Percentiles rank a stretch among this genome's conserved stretches.
Evolutionary conservation across 2,888 invertebrate species (phyloP).

Genomic region (Diarsia rubi): DNA sequence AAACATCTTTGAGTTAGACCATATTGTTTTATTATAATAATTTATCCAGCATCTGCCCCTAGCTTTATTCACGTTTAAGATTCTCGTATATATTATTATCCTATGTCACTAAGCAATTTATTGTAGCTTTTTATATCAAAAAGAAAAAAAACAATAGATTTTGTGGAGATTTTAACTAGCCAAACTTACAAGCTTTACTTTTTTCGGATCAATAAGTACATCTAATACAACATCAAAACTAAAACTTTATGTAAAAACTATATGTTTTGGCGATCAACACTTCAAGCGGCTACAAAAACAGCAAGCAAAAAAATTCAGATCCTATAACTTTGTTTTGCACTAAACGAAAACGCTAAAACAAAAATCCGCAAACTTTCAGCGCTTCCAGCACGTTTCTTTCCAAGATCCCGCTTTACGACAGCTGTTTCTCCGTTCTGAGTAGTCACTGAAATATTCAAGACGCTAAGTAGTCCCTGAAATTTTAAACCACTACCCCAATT

Average conservation of each 20-base stretch:
- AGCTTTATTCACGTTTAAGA: background rate
- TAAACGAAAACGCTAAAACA: background rate
- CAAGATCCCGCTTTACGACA: conserved; percentile 73
- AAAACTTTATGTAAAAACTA: background rate
- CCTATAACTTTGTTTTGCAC: background rate
- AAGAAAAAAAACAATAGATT: background rate
- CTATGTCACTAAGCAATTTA: background rate
- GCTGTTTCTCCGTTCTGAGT: conserved; percentile 76
- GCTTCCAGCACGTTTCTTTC: conserved; percentile 48
- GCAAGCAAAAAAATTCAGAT: background rate
- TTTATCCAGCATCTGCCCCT: background rate
- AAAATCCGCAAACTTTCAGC: conserved; percentile 13
- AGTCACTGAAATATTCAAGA: conserved; percentile 81
- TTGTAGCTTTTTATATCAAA: background rate
- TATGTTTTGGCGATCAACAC: too few relatives aligned
- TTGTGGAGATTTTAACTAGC: background rate
- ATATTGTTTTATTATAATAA: background rate
- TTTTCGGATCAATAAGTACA: background rate
- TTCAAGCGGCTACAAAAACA: background rate
- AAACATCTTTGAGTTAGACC: too few relatives aligned
- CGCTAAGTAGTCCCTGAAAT: conserved; percentile 77
- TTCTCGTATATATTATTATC: too few relatives aligned
- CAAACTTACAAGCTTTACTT: background rate
- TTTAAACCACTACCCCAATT: conserved; percentile 70
- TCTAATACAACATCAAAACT: background rate